Percentiles rank a stretch among this genome's conserved stretches.
Evolutionary conservation across 2,888 invertebrate genomes (phyloP).

Genomic region (Eudasyphora cyanicolor): DNA sequence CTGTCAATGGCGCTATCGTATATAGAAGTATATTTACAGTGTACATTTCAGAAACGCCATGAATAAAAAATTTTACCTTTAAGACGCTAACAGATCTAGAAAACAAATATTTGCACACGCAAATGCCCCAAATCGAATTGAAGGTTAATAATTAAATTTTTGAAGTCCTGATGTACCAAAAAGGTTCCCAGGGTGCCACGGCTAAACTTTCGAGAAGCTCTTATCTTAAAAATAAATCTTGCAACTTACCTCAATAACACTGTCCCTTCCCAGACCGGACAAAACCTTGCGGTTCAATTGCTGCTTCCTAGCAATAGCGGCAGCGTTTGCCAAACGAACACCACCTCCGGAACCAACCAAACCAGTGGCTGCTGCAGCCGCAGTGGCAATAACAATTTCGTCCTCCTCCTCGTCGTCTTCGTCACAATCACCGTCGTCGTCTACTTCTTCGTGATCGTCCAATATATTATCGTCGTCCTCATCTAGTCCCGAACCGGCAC

Average conservation of each 20-base stretch:
- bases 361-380: conserved; percentile 66
- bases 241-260: conserved; percentile 76
- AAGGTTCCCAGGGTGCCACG: too few relatives aligned
- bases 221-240: too few relatives aligned
- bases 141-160: too few relatives aligned
- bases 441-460: conserved; percentile 60
- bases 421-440: conserved; percentile 65
- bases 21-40: too few relatives aligned
- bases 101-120: too few relatives aligned
- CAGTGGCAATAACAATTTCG: conserved; percentile 73
- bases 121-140: too few relatives aligned
- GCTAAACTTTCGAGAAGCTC: too few relatives aligned
- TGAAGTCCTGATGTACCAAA: too few relatives aligned
- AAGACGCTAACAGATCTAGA: too few relatives aligned
- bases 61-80: too few relatives aligned
- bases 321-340: conserved; percentile 63
- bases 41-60: too few relatives aligned
- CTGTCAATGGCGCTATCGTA: too few relatives aligned
- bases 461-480: conserved; percentile 68
- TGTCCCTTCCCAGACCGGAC: conserved; percentile 76
- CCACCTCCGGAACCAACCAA: conserved; percentile 67
- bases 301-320: conserved; percentile 66
- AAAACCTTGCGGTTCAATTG: conserved; percentile 71
- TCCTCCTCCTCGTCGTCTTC: conserved; percentile 74
- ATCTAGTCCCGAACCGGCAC: conserved; percentile 68